Evolutionary conservation across 37 sponge, comb jelly and placozoan species (phyloP).

Genomic region (Tethya wilhelma): DNA sequence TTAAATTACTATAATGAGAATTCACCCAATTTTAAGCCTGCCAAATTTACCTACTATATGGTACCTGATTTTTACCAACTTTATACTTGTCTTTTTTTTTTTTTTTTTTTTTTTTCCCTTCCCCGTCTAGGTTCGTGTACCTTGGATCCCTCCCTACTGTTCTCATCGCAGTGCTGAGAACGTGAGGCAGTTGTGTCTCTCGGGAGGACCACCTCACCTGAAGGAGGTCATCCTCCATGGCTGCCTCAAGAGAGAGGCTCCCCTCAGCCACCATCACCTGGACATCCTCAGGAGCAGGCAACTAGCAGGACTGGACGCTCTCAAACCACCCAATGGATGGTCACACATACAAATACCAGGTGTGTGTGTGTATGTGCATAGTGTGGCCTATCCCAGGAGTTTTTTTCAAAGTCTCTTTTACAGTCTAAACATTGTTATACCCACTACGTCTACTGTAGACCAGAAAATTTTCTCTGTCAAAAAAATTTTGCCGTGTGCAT

Average conservation of each 20-base stretch:
- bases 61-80: no score
- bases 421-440: no score
- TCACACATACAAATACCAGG: conserved; percentile 88
- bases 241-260: neutral
- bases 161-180: conserved; percentile 58
- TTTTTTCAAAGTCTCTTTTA: no score
- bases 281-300: neutral
- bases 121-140: conserved; percentile 46
- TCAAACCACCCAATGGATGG: conserved; percentile 84
- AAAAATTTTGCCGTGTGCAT: no score
- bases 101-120: no score
- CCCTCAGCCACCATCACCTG: neutral
- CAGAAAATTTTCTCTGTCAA: no score
- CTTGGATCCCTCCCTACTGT: conserved; percentile 18
- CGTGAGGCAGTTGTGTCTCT: conserved; percentile 14
- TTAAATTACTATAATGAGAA: no score
- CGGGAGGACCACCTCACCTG: conserved; percentile 20
- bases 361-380: conserved; percentile 14
- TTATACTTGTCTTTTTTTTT: no score
- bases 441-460: no score
- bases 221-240: conserved; percentile 32
- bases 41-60: no score
- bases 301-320: conserved; percentile 49
- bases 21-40: no score
- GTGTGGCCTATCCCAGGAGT: no score